Conservation (phyloP, 1,140 invertebrate species). For the Agrypnia vestita region DNA sequence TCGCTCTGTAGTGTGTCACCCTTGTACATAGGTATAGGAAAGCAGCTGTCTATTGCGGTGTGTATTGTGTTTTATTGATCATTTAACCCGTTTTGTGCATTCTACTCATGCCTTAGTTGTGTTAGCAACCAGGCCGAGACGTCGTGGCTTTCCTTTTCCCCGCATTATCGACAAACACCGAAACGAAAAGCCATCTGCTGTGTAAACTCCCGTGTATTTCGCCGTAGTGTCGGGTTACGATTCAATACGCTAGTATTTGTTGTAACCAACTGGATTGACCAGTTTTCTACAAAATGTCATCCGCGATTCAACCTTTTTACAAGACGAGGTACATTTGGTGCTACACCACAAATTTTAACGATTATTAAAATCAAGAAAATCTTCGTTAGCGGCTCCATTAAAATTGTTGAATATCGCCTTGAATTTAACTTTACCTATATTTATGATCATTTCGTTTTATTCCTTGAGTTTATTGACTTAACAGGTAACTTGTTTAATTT, state of each 20-base stretch:
- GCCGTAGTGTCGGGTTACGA: neutral
- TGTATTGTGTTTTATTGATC: conserved; percentile 25
- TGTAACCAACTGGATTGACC: conserved; percentile 14
- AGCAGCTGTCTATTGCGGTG: conserved; percentile 36
- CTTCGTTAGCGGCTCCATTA: no score
- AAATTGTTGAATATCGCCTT: no score
- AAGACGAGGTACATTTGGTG: neutral
- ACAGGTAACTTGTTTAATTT: no score
- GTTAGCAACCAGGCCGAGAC: conserved; percentile 17
- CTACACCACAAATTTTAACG: no score
- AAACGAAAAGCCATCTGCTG: neutral
- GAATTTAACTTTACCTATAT: no score
- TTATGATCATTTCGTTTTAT: no score
- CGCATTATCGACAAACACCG: conserved; percentile 6
- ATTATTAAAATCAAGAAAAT: no score
- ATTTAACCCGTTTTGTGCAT: conserved; percentile 28
- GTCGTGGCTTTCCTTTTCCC: neutral
- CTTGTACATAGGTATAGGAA: conserved; percentile 28
- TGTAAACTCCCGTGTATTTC: conserved; percentile 7
- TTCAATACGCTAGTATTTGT: neutral
- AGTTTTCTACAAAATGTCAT: conserved; percentile 46
- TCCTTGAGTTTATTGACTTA: no score
- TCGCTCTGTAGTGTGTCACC: conserved; percentile 16
- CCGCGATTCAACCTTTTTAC: conserved; percentile 13
- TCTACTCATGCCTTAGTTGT: conserved; percentile 17